Conservation (phyloP, 2,113 vertebrate genomes). For the Sylvietta virens region DNA sequence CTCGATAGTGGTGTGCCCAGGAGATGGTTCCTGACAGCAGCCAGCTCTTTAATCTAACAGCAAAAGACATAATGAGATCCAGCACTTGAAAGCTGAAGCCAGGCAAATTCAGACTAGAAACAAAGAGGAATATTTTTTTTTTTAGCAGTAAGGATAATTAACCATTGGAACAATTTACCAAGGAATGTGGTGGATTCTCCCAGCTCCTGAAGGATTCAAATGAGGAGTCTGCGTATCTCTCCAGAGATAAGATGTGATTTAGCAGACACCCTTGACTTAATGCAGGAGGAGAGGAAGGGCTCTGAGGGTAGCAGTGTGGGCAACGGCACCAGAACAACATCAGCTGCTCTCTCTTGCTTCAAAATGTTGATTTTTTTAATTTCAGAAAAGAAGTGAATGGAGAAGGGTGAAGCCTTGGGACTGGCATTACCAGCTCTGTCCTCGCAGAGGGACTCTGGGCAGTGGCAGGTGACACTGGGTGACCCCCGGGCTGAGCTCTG, state of each 20-base stretch:
- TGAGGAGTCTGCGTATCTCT: conserved; percentile 10
- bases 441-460: not conserved
- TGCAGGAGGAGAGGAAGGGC: not conserved
- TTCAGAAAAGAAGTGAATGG: not conserved
- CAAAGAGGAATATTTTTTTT: conserved; percentile 1
- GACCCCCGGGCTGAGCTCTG: not conserved
- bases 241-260: not conserved
- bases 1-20: accelerated
- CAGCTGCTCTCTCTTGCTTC: not conserved
- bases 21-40: conserved; percentile 9
- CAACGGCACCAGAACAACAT: not conserved
- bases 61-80: not conserved
- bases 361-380: not conserved
- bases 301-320: not conserved
- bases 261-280: not conserved
- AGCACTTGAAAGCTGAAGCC: conserved; percentile 23
- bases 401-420: not conserved
- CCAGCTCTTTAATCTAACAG: not conserved
- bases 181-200: conserved; percentile 40
- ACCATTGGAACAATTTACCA: conserved; percentile 25
- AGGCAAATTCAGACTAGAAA: conserved; percentile 49
- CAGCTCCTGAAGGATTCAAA: conserved; percentile 18
- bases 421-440: accelerated
- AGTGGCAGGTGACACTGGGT: accelerated
- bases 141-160: conserved; percentile 39